phyloP scores from a whole-genome alignment of 2,113 vertebrate genomes.

The Carollia perspicillata region DNA sequence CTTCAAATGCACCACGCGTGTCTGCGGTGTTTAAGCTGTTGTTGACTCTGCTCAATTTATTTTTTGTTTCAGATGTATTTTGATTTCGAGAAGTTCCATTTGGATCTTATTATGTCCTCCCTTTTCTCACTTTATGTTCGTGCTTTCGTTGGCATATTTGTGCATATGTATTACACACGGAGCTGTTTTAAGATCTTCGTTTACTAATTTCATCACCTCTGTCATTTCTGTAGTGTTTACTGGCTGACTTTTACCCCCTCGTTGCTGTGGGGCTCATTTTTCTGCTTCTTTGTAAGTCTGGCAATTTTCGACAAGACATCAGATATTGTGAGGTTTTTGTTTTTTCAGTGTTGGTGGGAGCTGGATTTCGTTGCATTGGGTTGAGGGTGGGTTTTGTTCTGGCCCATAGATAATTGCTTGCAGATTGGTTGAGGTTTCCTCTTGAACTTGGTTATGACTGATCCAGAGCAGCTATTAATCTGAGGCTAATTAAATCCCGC shows the following conservation, averaged over 20 bases:
- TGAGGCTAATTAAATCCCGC: not conserved
- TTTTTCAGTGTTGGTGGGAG: not conserved
- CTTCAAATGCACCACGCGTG: not conserved
- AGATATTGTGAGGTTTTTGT: not conserved
- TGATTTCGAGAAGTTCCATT: not conserved
- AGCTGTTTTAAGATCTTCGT: not conserved
- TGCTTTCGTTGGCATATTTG: not conserved
- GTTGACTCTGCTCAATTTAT: not conserved
- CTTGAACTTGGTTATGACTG: not conserved
- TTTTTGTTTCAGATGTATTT: not conserved
- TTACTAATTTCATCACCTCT: not conserved
- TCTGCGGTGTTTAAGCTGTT: not conserved
- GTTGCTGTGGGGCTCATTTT: not conserved
- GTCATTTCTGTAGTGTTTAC: not conserved
- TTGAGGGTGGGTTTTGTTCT: not conserved
- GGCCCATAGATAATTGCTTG: not conserved
- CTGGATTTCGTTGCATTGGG: not conserved
- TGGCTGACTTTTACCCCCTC: not conserved
- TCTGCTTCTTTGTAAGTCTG: not conserved
- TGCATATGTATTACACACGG: not conserved
- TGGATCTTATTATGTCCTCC: not conserved
- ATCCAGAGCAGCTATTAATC: not conserved
- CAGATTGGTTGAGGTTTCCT: not conserved
- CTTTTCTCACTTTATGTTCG: not conserved
- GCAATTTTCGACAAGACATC: not conserved